Evolutionary conservation across 2,797 vertebrate genomes (phyloP).

Genomic region (Parambassis ranga): DNA sequence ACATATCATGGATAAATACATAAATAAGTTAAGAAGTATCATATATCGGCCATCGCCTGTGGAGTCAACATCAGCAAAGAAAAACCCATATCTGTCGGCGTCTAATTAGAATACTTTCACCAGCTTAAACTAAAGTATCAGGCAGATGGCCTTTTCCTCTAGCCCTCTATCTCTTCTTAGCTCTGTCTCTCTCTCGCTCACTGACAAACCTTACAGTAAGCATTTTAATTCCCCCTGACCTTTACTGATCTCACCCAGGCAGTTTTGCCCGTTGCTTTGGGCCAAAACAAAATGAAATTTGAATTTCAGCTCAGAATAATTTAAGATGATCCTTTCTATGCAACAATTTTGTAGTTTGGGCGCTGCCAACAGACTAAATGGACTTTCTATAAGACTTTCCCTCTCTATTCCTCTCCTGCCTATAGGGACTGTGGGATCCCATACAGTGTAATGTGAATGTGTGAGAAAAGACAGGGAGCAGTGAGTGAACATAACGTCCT

Average conservation of each 20-base stretch:
- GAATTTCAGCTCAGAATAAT: slow-evolving; percentile 72
- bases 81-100: no score
- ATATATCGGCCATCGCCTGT: no score
- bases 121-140: slow-evolving; percentile 58
- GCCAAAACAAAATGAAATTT: slow-evolving; percentile 76
- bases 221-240: slow-evolving; percentile 77
- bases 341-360: slow-evolving; percentile 40
- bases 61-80: no score
- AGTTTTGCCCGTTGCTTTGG: slow-evolving; percentile 63
- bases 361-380: slow-evolving; percentile 43
- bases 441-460: slow-evolving; percentile 29
- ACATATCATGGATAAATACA: no score
- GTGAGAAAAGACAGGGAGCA: not conserved
- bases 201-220: slow-evolving; percentile 71
- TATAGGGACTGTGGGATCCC: slow-evolving; percentile 42
- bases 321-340: slow-evolving; percentile 55
- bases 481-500: slow-evolving; percentile 9
- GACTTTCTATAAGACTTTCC: slow-evolving; percentile 32
- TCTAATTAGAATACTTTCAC: no score
- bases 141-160: slow-evolving; percentile 67
- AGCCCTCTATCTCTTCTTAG: slow-evolving; percentile 39
- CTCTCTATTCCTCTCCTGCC: slow-evolving; percentile 16
- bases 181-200: slow-evolving; percentile 31
- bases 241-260: slow-evolving; percentile 69
- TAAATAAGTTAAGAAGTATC: no score